Evolutionary conservation across 1,140 invertebrate species (phyloP), one percentile per base, ranked within the genome.

Genomic region (Heliconius hewitsoni): DNA sequence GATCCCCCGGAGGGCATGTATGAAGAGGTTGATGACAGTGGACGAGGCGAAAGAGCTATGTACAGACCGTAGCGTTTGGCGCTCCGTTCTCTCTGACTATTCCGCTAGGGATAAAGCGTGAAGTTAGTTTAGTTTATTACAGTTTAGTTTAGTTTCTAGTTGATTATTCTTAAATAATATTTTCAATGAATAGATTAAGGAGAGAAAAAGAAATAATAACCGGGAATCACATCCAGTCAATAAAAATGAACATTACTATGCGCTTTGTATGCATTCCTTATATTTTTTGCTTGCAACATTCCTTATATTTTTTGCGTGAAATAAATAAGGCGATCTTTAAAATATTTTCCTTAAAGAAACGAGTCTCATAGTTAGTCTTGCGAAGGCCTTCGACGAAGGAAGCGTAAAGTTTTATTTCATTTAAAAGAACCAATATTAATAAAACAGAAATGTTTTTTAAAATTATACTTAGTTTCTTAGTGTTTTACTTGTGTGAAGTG

Each of bases 371-470:
- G 57, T 60, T 60, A 60, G 57, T 60, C n/a, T 60, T 23, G 57
- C 57, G n/a, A 60, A 60, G 57, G n/a, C 57, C 57, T 60, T 60
- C 57, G n/a, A 60, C 57, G 57, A 23, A 60, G 19, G 57, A 60
- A 60, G 57, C 23, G 19, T 60, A 60, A 3, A 23, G 19, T 11
- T 60, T 27, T 60, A 23, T 60, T 60, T 23, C 1, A 8, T 9
- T 57, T 23, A 8, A 19, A n/a, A 23, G 2, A 60, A 4, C n/a
- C 3, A 60, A 9, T 9, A 60, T 60, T 60, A 60, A 23, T 60
- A 11, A 27, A 23, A 11, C 57, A 27, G n/a, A 11, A 60, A 60
- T 60, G 57, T 27, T 60, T 60, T 60, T 60, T 60, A 23, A 11
- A 27, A 23, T 60, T 27, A 23, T 60, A 60, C 57, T 60, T 60